phyloP scores from a whole-genome alignment of 2,888 invertebrate genomes.

The Isoperla grammatica region DNA sequence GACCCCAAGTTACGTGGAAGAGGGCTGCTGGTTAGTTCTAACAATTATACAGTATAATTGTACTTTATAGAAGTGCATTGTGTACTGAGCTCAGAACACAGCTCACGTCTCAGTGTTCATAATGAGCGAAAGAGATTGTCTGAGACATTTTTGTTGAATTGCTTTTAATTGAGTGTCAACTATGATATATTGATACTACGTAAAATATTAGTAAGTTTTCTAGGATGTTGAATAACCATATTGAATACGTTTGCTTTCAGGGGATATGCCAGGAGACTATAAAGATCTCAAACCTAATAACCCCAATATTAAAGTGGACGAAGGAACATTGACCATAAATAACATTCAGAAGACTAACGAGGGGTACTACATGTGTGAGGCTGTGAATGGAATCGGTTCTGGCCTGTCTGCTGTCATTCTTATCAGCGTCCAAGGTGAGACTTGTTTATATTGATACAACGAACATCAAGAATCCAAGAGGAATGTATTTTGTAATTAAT shows the following conservation, averaged over 20 bases:
- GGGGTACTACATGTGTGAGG: slow-evolving; percentile 93
- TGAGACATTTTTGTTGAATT: too few species aligned
- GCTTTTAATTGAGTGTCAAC: too few species aligned
- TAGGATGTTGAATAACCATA: too few species aligned
- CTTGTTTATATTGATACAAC: neutral
- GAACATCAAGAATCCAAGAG: neutral
- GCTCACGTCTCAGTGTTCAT: too few species aligned
- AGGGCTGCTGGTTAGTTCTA: slow-evolving; percentile 78
- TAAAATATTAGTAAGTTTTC: too few species aligned
- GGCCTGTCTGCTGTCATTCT: slow-evolving; percentile 91
- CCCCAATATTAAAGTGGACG: slow-evolving; percentile 87
- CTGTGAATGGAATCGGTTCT: slow-evolving; percentile 92
- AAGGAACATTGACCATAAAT: slow-evolving; percentile 84
- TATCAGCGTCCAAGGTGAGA: slow-evolving; percentile 84
- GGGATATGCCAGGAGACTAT: slow-evolving; percentile 87
- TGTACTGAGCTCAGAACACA: too few species aligned
- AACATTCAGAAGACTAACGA: slow-evolving; percentile 91
- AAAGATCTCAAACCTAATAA: slow-evolving; percentile 87
- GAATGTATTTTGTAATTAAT: too few species aligned
- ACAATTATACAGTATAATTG: too few species aligned
- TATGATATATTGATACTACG: too few species aligned
- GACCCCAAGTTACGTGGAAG: slow-evolving; percentile 92
- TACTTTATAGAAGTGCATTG: too few species aligned
- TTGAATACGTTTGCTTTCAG: slow-evolving; percentile 48
- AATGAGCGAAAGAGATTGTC: too few species aligned